These are phyloP conservation scores for Molothrus aeneus DNA, from an alignment of 2,797 vertebrate species.

Conservation along the genomic window DNA sequence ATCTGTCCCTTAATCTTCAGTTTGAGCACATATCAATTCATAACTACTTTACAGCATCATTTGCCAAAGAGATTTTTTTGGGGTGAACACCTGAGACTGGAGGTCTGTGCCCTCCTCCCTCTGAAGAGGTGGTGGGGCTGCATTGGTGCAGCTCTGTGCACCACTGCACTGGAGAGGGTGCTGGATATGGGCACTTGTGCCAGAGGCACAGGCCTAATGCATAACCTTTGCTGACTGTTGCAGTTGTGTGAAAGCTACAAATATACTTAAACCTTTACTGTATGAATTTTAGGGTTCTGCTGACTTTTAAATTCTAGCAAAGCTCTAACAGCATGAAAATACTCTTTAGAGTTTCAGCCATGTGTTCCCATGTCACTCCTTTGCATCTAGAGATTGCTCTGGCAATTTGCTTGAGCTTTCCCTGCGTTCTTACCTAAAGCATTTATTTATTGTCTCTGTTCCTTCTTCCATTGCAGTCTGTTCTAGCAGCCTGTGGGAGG, in stretches of 20 bases:
- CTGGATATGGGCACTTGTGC: background rate
- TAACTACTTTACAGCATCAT: background rate
- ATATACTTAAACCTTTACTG: background rate
- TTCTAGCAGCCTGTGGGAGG: constrained; percentile 10
- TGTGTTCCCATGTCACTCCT: background rate
- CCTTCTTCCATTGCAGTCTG: background rate
- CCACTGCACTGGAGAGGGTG: background rate
- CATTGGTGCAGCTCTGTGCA: background rate
- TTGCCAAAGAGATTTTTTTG: background rate
- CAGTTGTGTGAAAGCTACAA: background rate
- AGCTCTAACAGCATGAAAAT: background rate
- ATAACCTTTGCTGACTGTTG: background rate
- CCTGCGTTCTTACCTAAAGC: background rate
- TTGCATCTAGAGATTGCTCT: background rate
- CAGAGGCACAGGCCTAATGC: background rate
- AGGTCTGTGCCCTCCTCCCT: background rate
- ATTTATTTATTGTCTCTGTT: background rate
- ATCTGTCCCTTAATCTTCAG: background rate
- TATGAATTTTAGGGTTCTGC: background rate
- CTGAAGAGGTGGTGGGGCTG: background rate
- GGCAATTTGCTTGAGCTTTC: background rate
- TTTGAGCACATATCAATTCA: background rate
- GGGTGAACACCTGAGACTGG: background rate
- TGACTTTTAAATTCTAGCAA: background rate
- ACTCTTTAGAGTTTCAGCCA: background rate